These are phyloP conservation scores for Callopanchax toddi DNA, from an alignment of 2,113 vertebrate species.

Conservation along the genomic window DNA sequence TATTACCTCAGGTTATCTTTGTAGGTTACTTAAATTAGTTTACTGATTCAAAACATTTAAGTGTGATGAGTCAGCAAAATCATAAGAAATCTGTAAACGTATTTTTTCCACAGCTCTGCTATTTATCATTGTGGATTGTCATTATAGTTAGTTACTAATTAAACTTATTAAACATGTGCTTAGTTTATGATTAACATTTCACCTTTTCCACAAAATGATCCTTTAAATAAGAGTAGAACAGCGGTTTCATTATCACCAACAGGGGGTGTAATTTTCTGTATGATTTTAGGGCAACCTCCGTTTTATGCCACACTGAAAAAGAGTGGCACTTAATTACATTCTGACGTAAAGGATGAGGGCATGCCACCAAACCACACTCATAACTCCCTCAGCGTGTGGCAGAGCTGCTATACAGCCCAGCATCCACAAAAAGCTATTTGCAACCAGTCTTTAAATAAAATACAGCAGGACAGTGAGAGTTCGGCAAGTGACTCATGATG, in stretches of 20 bases:
- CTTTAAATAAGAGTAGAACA: background rate
- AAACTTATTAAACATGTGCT: no score
- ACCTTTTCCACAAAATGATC: background rate
- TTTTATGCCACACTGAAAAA: constrained; percentile 16
- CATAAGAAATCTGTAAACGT: no score
- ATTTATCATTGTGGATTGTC: no score
- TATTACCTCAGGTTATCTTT: no score
- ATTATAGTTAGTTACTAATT: no score
- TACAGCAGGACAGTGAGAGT: constrained; percentile 31
- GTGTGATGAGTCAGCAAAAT: no score
- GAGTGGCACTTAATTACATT: constrained; percentile 51
- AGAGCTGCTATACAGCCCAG: constrained; percentile 30
- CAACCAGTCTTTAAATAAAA: constrained; percentile 62
- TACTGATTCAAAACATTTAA: no score
- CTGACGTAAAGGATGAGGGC: constrained; percentile 48
- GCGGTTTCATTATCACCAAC: constrained; percentile 12
- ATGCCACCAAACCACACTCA: constrained; percentile 60
- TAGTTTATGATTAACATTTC: no score
- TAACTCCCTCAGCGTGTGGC: constrained; percentile 42
- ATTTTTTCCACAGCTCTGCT: no score
- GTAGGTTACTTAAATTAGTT: no score
- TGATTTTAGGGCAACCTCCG: constrained; percentile 15
- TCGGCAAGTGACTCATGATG: constrained; percentile 23
- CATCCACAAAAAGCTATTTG: constrained; percentile 57
- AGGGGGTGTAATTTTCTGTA: constrained; percentile 28